Evolutionary conservation across 2,888 invertebrate genomes (phyloP).

Genomic region (Bugula neritina): DNA sequence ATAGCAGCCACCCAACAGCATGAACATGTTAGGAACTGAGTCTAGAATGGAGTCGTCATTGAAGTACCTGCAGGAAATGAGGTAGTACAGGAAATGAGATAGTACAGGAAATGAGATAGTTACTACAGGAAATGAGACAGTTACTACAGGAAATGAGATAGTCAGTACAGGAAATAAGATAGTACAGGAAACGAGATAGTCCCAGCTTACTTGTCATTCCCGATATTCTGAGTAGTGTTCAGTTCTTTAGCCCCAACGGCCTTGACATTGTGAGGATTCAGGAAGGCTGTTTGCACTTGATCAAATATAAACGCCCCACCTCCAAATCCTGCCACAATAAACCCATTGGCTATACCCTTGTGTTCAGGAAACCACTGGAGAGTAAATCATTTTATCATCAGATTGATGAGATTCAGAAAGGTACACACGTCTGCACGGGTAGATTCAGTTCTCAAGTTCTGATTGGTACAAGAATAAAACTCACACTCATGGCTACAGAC

Average conservation of each 20-base stretch:
- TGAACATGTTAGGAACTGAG: slow-evolving; percentile 44
- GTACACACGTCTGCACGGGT: background rate
- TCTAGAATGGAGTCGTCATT: slow-evolving; percentile 39
- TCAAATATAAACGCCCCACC: slow-evolving; percentile 51
- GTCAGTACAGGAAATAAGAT: too few relatives aligned
- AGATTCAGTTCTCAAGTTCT: background rate
- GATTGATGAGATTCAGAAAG: background rate
- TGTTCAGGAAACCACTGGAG: slow-evolving; percentile 46
- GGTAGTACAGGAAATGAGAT: too few relatives aligned
- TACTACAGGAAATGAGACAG: too few relatives aligned
- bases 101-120: too few relatives aligned
- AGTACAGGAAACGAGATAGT: too few relatives aligned
- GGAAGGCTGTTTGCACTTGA: slow-evolving; percentile 50
- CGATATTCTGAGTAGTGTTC: background rate
- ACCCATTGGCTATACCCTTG: slow-evolving; percentile 49
- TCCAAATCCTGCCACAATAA: slow-evolving; percentile 53
- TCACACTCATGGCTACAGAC: background rate
- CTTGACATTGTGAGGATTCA: slow-evolving; percentile 48
- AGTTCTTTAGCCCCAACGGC: slow-evolving; percentile 31
- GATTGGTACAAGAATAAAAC: too few relatives aligned
- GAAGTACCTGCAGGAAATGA: slow-evolving; percentile 44
- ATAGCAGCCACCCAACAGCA: slow-evolving; percentile 44
- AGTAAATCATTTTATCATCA: background rate
- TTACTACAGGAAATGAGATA: too few relatives aligned
- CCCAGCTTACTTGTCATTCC: background rate